A percentile compares a stretch with the other conserved stretches of the same genome.
These are phyloP conservation scores for Rhinatrema bivittatum DNA, from an alignment of 2,797 vertebrate genomes.

Conservation along the genomic window DNA sequence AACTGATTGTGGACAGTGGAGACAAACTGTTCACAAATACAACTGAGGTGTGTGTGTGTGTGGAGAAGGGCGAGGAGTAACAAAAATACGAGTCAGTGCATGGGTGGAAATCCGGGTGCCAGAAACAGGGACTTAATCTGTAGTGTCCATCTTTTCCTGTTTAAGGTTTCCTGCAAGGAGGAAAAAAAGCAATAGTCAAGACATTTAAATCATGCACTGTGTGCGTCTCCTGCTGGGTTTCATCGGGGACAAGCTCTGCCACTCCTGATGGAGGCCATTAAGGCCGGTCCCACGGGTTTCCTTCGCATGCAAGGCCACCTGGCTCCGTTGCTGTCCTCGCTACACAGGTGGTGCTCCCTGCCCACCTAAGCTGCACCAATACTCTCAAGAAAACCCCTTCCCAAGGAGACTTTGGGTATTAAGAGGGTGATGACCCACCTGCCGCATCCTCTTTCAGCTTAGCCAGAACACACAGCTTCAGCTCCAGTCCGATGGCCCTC, in stretches of 20 bases:
- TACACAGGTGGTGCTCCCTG: too few species aligned
- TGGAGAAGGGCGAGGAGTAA: background rate
- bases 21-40: slow-evolving; percentile 37
- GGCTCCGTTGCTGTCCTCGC: too few species aligned
- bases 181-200: background rate
- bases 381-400: background rate
- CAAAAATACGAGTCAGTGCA: slow-evolving; percentile 37
- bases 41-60: too few species aligned
- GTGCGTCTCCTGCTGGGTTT: too few species aligned
- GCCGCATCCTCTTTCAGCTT: slow-evolving; percentile 61
- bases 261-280: too few species aligned
- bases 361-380: too few species aligned
- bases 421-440: slow-evolving; percentile 58
- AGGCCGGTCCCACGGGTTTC: too few species aligned
- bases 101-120: slow-evolving; percentile 25
- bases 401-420: background rate
- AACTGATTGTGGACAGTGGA: slow-evolving; percentile 37
- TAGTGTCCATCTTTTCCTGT: slow-evolving; percentile 64
- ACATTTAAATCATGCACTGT: too few species aligned
- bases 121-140: slow-evolving; percentile 45
- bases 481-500: slow-evolving; percentile 85
- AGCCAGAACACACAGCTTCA: slow-evolving; percentile 68
- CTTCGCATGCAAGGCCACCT: too few species aligned
- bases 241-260: too few species aligned
- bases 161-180: slow-evolving; percentile 54